Base-by-base conservation (phyloP, 2,888 invertebrate genomes). In the Caenorhabditis sp. region DNA sequence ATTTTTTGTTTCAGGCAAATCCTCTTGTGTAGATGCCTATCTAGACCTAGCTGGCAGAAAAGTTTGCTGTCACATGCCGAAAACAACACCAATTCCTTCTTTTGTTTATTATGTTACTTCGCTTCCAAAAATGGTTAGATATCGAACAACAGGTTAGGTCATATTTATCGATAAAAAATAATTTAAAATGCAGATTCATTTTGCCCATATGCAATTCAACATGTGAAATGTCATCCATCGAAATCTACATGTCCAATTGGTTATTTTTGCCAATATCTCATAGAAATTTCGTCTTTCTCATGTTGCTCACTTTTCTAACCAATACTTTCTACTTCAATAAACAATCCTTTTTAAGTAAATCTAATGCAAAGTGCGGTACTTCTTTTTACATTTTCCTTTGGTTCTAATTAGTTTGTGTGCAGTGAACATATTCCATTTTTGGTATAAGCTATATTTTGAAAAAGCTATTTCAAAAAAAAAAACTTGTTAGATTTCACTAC, bases 31-130 rank as follows among this genome's bases (percentile, higher is more conserved):
- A 0, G 50, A 60, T 23, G 79, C 79, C 0, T 57, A 72, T 57
- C 38, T 59, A 21, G 79, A 79, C 63, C 23, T 79, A 12, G 62
- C 72, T 10, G 70, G 70, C 54, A 62, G 79, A 20, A 67, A 54
- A 43, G 72, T 79, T 1, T 79, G 79, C 26, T 79, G 79, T 60
- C 50, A 67, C 36, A 58, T 75, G 61, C 72, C 76, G 20, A 64
- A 58, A 52, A 75, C 76, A 17, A 78, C 74, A 23, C 71, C 79
- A 10, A 49, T 53, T 10, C 66, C 71, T 2, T 65, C 60, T 0
- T 75, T 67, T 26, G 54, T 75, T 0, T 75, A 75, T 27, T 75
- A 61, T 54, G 70, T 75, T 3, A 75, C 75, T 3, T 63, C 75
- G 0, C 60, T 52, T n/a, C 75, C 75, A 27, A 67, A 49, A 57